phyloP scores from a whole-genome alignment of 1,140 invertebrate species.

The Drosophila simulans region DNA sequence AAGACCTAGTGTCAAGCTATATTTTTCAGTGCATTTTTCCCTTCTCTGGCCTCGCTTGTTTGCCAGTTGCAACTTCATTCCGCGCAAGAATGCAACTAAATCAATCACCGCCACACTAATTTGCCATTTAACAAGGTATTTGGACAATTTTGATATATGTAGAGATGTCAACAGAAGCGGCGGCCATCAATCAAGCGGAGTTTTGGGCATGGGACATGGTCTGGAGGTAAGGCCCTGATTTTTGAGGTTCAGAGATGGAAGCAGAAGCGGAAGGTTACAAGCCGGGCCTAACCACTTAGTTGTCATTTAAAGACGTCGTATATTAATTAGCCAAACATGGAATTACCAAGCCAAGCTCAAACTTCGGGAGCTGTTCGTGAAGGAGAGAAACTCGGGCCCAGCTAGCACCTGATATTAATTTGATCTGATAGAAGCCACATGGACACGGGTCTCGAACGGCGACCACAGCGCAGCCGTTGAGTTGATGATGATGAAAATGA shows the following conservation, averaged over 20 bases:
- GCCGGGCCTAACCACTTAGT: constrained; percentile 66
- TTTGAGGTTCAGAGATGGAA: constrained; percentile 9
- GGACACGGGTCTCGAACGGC: constrained; percentile 11
- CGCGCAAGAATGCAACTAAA: constrained; percentile 80
- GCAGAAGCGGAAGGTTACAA: constrained; percentile 47
- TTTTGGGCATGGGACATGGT: constrained; percentile 52
- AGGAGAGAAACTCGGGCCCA: constrained; percentile 16
- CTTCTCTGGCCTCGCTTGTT: constrained; percentile 38
- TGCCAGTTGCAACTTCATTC: constrained; percentile 74
- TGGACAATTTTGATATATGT: constrained; percentile 85
- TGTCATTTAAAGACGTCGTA: constrained; percentile 66
- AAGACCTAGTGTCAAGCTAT: neutral
- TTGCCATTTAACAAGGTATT: constrained; percentile 85
- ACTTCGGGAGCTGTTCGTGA: neutral
- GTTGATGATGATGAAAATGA: constrained; percentile 81
- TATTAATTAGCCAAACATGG: constrained; percentile 81
- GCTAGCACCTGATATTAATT: constrained; percentile 73
- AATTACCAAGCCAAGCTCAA: constrained; percentile 63
- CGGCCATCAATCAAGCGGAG: constrained; percentile 73
- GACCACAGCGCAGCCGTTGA: constrained; percentile 40
- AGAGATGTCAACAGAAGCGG: constrained; percentile 77
- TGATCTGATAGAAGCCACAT: constrained; percentile 62
- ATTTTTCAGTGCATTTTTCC: constrained; percentile 14
- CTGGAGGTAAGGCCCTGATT: constrained; percentile 4
- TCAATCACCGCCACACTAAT: constrained; percentile 84